Evolutionary conservation across 2,797 vertebrate genomes (phyloP), one percentile per base, ranked within the genome.

Genomic region (Intellagama lesueurii): DNA sequence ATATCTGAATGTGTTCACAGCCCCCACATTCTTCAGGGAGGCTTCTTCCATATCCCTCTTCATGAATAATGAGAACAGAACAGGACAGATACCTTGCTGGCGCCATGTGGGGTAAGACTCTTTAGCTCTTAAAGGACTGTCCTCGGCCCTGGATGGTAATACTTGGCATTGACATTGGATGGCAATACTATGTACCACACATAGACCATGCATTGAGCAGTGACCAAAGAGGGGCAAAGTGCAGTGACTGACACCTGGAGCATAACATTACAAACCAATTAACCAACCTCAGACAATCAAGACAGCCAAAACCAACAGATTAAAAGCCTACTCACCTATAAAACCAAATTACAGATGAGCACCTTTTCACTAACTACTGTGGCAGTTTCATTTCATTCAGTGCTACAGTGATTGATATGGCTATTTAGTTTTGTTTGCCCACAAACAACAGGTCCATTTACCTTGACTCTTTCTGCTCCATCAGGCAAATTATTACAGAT

Each of bases 261-360:
- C 40, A 91, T 92, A 88, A 91, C 60, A 77, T 47, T 22, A 64
- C 60, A 64, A 64, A 64, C 60, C 60, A 22, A 64, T 14, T 64
- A 22, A 64, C 60, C 16, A 64, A 64, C 60, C 1, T 64, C 60
- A 64, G 12, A 64, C 60, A 64, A 64, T 64, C 19, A 89, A 91
- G 85, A 80, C 81, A 94, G 88, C 76, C 79, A 87, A 92, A 92
- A 93, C 68, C 93, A 91, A 93, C 91, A 91, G 89, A 91, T 95
- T 95, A 92, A 93, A 96, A 90, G 89, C 92, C 52, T 64, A 91
- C 88, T 94, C 87, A 90, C 89, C 79, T 87, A 91, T 94, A 91
- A 90, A 64, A 94, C 52, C 52, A 56, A 56, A 56, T 56, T 56
- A 56, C 95, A 91, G 89, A 92, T 91, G 91, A 92, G 60, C 60